Conservation (phyloP, 2,888 invertebrate genomes). For the Caenorhabditis sp. region DNA sequence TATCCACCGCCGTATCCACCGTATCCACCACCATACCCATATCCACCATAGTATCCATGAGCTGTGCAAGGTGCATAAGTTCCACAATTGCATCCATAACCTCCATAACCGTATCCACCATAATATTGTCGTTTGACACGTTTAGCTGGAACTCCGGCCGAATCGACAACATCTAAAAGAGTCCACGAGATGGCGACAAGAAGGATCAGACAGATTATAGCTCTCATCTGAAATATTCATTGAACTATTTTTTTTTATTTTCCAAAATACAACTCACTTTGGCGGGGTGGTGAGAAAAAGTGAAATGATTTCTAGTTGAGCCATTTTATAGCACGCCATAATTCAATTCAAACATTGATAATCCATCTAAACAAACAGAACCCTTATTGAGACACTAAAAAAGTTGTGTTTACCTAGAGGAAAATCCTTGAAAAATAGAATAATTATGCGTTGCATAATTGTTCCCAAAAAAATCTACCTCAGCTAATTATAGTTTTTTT, state of each 20-base stretch:
- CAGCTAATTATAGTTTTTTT: no score
- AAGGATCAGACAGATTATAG: slow-evolving; percentile 33
- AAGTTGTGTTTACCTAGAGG: no score
- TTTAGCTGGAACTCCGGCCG: slow-evolving; percentile 32
- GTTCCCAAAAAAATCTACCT: no score
- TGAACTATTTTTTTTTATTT: neutral
- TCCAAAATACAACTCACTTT: neutral
- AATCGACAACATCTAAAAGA: slow-evolving; percentile 37
- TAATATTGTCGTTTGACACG: slow-evolving; percentile 40
- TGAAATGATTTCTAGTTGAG: neutral
- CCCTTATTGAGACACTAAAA: neutral
- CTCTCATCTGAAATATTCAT: slow-evolving; percentile 11
- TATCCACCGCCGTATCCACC: slow-evolving; percentile 29
- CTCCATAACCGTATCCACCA: slow-evolving; percentile 20
- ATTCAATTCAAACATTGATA: neutral
- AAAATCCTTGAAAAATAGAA: no score
- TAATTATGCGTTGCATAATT: no score
- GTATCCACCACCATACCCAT: slow-evolving; percentile 29
- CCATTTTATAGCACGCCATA: neutral
- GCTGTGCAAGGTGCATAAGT: slow-evolving; percentile 37
- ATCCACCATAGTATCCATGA: slow-evolving; percentile 23
- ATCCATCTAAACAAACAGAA: neutral
- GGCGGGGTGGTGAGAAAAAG: slow-evolving; percentile 14
- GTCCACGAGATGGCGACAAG: slow-evolving; percentile 42
- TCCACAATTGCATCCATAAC: slow-evolving; percentile 33